Base-by-base conservation (phyloP, 64 coral and sea anemone species). In the Stichodactyla helianthus region DNA sequence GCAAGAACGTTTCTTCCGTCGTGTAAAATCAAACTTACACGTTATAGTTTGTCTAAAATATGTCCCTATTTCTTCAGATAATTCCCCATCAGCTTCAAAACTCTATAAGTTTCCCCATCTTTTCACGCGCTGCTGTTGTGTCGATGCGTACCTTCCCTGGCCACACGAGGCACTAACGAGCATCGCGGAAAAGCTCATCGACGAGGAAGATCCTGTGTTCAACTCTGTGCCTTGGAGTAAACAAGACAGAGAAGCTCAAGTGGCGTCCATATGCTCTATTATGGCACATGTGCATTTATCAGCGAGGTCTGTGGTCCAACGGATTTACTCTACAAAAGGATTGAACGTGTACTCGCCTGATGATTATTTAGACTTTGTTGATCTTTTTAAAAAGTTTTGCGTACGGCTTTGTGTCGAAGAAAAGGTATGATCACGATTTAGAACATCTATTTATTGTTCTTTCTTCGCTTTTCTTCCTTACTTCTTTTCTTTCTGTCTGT, bases 271-370 rank as follows among this genome's bases (percentile, higher is more conserved):
- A 68, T 96, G 94, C 27, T 96, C 94, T 20, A 93, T 95, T 60
- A 99, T 99, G 97, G 87, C 97, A 6, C 91, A 99, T n/a, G 88
- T 99, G 4, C 93, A 99, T 82, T 59, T 92, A 15, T 95, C 97
- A 59, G 85, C 97, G 2, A 81, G 91, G 25, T 70, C 65, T 17
- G 93, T 95, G 93, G 87, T 87, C 2, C 79, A 88, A 19, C 89
- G 79, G 63, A 50, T 95, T 19, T 95, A 93, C 68, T 93, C 93
- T 22, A 26, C 70, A 26, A 88, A 87, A 59, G 86, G 87, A 17
- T 59, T 95, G 14, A 92, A 92, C 71, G 82, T 94, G 74, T 99
- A 95, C 59, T 77, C 93, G 0, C 97, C 97, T 12, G 83, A 90
- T 56, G 92, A 93, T 20, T 94, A 90, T 57, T 8, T 99, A 26